These are phyloP conservation scores for Sesamia nonagrioides DNA, from an alignment of 1,140 invertebrate genomes.

Conservation along the genomic window DNA sequence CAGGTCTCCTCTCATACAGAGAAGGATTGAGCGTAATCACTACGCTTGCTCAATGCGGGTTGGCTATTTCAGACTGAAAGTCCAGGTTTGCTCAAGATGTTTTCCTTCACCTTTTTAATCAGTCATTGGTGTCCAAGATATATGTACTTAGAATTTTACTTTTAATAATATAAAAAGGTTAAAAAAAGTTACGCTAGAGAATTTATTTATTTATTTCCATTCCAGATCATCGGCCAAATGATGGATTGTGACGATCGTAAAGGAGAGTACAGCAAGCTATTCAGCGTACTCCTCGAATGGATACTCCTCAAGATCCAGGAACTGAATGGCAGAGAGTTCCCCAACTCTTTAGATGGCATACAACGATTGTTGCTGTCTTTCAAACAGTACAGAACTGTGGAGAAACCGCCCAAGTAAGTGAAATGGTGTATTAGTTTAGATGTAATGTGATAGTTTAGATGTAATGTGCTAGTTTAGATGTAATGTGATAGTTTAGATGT, in stretches of 20 bases:
- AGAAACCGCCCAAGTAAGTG: slow-evolving; percentile 98
- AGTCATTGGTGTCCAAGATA: too few species aligned
- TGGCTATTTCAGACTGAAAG: too few species aligned
- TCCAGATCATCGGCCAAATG: slow-evolving; percentile 97
- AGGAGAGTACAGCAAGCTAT: slow-evolving; percentile 95
- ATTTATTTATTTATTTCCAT: background rate
- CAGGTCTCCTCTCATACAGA: too few species aligned
- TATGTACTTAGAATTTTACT: too few species aligned
- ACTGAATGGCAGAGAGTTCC: slow-evolving; percentile 95
- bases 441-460: background rate
- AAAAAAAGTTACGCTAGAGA: background rate
- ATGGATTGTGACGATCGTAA: slow-evolving; percentile 98
- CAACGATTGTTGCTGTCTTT: slow-evolving; percentile 96
- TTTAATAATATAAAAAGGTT: background rate
- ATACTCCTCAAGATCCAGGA: slow-evolving; percentile 95
- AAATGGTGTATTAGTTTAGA: background rate
- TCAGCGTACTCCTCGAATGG: slow-evolving; percentile 96
- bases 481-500: too few species aligned
- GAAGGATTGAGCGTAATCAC: too few species aligned
- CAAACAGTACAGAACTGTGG: slow-evolving; percentile 98
- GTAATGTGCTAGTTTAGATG: too few species aligned
- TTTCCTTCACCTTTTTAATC: too few species aligned
- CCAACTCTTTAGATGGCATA: slow-evolving; percentile 98
- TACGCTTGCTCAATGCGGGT: too few species aligned
- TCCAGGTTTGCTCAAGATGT: too few species aligned